These are phyloP conservation scores for Bombus affinis DNA, from an alignment of 1,140 invertebrate species.

Conservation along the genomic window DNA sequence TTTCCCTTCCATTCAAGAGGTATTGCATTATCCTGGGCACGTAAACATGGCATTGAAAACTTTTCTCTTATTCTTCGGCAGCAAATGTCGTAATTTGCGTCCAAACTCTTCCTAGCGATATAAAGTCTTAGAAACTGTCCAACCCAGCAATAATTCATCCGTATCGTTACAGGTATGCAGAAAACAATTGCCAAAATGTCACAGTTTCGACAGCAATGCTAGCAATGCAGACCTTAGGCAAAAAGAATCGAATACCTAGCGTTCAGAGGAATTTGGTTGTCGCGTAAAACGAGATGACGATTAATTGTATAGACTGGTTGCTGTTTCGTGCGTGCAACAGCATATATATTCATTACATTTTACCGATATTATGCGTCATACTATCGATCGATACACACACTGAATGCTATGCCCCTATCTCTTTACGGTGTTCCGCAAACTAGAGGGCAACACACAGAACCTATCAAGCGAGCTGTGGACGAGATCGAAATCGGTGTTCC, in stretches of 20 bases:
- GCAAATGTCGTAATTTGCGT: neutral
- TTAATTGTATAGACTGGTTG: neutral
- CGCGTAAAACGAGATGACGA: neutral
- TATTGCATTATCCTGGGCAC: constrained; percentile 27
- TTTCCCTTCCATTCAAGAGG: constrained; percentile 1
- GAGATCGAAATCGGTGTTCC: constrained; percentile 44
- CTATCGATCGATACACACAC: constrained; percentile 42
- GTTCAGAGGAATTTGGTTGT: neutral
- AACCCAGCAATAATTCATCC: neutral
- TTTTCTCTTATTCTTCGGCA: constrained; percentile 16
- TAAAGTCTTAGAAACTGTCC: neutral
- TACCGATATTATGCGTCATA: constrained; percentile 20
- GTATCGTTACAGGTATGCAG: neutral
- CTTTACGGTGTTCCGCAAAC: constrained; percentile 25
- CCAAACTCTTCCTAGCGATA: neutral
- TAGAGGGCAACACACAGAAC: constrained; percentile 17
- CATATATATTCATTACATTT: constrained; percentile 24
- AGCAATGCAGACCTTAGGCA: neutral
- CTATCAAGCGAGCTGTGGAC: constrained; percentile 34
- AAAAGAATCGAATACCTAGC: neutral
- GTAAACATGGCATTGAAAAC: constrained; percentile 24
- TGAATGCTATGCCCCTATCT: constrained; percentile 12
- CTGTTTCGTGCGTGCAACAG: neutral
- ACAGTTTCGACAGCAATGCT: neutral
- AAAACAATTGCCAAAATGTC: neutral